phyloP scores from a whole-genome alignment of 1,140 invertebrate species.

The Asbolus verrucosus region DNA sequence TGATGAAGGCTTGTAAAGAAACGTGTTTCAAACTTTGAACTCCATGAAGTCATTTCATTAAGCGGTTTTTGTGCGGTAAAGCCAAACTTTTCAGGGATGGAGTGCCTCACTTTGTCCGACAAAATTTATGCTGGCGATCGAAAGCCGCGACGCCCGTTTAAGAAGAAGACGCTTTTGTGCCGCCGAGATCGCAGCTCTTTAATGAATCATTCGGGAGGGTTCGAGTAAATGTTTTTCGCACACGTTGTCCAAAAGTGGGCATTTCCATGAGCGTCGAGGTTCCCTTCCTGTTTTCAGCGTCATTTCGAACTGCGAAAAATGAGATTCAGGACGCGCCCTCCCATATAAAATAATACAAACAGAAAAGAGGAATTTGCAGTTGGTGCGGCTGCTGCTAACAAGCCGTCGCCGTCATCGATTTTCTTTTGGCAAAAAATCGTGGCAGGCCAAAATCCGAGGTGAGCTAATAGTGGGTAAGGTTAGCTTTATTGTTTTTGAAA shows the following conservation, averaged over 20 bases:
- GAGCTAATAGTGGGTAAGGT: too few species aligned
- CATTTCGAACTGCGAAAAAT: too few species aligned
- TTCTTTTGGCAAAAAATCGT: neutral
- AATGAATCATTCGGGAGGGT: too few species aligned
- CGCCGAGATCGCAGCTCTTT: neutral
- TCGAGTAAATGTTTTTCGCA: too few species aligned
- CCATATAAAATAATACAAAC: neutral
- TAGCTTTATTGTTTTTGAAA: too few species aligned
- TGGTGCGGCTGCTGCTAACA: neutral
- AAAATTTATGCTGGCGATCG: conserved; percentile 32
- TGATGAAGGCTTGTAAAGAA: conserved; percentile 43
- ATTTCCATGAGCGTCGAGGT: too few species aligned
- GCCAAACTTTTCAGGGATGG: conserved; percentile 39
- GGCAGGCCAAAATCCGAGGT: too few species aligned
- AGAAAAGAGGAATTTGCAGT: neutral
- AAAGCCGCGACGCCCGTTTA: neutral
- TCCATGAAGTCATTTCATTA: conserved; percentile 44
- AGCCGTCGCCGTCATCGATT: neutral
- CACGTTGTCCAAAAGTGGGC: too few species aligned
- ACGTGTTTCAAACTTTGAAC: conserved; percentile 34
- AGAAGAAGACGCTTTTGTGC: conserved; percentile 2
- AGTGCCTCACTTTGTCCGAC: conserved; percentile 37
- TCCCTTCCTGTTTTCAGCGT: too few species aligned
- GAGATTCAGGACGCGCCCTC: too few species aligned
- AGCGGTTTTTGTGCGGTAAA: conserved; percentile 38